A percentile compares a stretch with the other conserved stretches of the same genome.
Conservation (phyloP, 2,797 vertebrate genomes). For the Spinus olivaceus region DNA sequence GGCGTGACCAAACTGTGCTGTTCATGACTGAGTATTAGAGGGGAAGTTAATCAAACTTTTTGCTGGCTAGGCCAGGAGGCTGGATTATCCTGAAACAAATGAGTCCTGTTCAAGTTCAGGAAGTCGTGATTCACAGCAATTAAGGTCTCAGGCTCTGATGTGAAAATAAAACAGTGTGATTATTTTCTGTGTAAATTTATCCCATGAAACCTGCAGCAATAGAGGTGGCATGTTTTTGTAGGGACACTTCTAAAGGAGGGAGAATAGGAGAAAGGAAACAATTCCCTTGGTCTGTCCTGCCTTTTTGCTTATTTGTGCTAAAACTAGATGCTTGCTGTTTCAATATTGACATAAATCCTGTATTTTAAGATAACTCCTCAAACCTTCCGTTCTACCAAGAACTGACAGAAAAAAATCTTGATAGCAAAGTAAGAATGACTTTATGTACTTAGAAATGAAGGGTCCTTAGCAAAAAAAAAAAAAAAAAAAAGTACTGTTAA, state of each 20-base stretch:
- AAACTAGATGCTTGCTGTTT: not conserved
- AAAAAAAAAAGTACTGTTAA: not conserved
- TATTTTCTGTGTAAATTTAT: not conserved
- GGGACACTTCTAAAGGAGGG: not conserved
- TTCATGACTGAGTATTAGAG: not conserved
- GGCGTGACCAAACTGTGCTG: not conserved
- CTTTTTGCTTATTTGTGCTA: not conserved
- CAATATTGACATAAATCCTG: not conserved
- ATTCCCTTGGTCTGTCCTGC: not conserved
- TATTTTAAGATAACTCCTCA: not conserved
- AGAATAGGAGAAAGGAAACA: not conserved
- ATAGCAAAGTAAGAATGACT: not conserved
- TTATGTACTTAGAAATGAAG: not conserved
- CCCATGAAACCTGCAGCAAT: not conserved
- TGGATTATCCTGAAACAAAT: slow-evolving; percentile 37
- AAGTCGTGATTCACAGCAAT: slow-evolving; percentile 11
- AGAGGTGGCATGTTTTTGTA: not conserved
- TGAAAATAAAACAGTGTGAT: not conserved
- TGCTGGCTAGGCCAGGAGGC: not conserved
- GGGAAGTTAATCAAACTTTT: slow-evolving; percentile 19
- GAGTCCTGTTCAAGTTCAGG: slow-evolving; percentile 24
- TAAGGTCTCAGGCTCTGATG: not conserved
- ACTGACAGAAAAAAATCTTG: not conserved
- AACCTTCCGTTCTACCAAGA: not conserved
- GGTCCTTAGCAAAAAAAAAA: not conserved